phyloP scores from a whole-genome alignment of 2,797 vertebrate species.

The Meda fulgida region DNA sequence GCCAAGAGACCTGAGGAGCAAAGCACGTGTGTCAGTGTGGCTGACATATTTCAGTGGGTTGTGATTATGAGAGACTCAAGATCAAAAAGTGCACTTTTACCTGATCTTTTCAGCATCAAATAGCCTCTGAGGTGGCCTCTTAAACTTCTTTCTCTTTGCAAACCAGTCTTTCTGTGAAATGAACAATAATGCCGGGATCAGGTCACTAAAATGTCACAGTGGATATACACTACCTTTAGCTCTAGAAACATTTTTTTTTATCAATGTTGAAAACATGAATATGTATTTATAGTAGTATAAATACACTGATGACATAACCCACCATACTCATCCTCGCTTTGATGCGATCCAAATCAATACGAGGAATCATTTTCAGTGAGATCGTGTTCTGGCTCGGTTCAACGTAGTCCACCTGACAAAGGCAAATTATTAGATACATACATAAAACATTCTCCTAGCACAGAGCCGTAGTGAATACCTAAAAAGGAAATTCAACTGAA shows the following conservation, averaged over 20 bases:
- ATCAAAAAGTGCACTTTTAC: slow-evolving; percentile 65
- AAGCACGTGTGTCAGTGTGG: background rate
- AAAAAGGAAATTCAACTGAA: background rate
- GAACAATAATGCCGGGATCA: background rate
- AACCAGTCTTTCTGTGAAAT: slow-evolving; percentile 93
- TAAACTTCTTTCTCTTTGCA: slow-evolving; percentile 93
- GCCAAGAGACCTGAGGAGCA: slow-evolving; percentile 83
- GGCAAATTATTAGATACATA: background rate
- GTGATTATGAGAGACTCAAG: background rate
- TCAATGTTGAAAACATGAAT: background rate
- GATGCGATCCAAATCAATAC: slow-evolving; percentile 95
- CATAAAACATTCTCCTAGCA: background rate
- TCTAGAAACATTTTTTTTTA: background rate
- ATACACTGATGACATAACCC: slow-evolving; percentile 25
- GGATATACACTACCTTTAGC: background rate
- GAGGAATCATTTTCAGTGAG: slow-evolving; percentile 96
- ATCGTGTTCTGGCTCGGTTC: slow-evolving; percentile 98
- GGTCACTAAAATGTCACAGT: background rate
- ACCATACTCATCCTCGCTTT: slow-evolving; percentile 96
- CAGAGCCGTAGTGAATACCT: background rate
- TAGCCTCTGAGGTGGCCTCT: slow-evolving; percentile 88
- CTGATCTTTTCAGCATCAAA: slow-evolving; percentile 97
- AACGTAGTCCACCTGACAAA: slow-evolving; percentile 91
- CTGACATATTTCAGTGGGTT: background rate
- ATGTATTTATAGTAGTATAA: background rate